phyloP scores from a whole-genome alignment of 2,888 invertebrate genomes.

The Ochropleura leucogaster region DNA sequence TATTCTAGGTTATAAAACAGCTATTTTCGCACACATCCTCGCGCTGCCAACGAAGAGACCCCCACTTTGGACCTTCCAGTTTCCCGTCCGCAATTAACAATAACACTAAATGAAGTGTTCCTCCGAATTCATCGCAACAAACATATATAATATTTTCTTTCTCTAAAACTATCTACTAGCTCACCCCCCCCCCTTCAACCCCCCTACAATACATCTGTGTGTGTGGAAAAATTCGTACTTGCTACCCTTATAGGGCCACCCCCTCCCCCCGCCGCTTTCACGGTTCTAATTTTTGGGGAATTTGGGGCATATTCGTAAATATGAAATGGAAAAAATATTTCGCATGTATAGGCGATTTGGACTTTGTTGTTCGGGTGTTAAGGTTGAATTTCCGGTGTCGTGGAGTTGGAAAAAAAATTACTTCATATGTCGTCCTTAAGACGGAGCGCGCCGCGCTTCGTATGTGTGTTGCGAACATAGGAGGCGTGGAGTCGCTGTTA shows the following conservation, averaged over 20 bases:
- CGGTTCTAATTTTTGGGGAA: slow-evolving; percentile 91
- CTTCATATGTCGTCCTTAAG: slow-evolving; percentile 91
- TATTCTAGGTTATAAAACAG: slow-evolving; percentile 3
- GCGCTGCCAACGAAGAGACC: background rate
- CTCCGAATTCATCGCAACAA: slow-evolving; percentile 70
- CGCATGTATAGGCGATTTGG: slow-evolving; percentile 76
- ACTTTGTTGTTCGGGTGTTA: slow-evolving; percentile 70
- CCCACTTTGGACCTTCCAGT: background rate
- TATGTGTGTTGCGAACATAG: slow-evolving; percentile 86
- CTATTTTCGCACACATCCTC: background rate
- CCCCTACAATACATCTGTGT: slow-evolving; percentile 66
- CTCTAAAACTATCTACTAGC: slow-evolving; percentile 89
- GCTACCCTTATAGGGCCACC: slow-evolving; percentile 74
- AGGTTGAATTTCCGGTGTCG: slow-evolving; percentile 73
- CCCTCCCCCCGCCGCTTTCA: slow-evolving; percentile 85
- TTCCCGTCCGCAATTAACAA: slow-evolving; percentile 61
- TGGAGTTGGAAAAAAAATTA: slow-evolving; percentile 89
- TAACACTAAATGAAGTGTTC: slow-evolving; percentile 74
- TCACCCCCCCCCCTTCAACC: slow-evolving; percentile 70
- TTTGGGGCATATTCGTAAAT: slow-evolving; percentile 91
- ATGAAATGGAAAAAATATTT: slow-evolving; percentile 91
- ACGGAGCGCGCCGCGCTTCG: slow-evolving; percentile 89
- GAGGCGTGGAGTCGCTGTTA: slow-evolving; percentile 72
- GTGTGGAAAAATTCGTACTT: slow-evolving; percentile 78
- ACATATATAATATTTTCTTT: slow-evolving; percentile 84